Evolutionary conservation across 2,113 vertebrate genomes (phyloP), one percentile per base, ranked within the genome.

Genomic region (Oryzias melastigma): DNA sequence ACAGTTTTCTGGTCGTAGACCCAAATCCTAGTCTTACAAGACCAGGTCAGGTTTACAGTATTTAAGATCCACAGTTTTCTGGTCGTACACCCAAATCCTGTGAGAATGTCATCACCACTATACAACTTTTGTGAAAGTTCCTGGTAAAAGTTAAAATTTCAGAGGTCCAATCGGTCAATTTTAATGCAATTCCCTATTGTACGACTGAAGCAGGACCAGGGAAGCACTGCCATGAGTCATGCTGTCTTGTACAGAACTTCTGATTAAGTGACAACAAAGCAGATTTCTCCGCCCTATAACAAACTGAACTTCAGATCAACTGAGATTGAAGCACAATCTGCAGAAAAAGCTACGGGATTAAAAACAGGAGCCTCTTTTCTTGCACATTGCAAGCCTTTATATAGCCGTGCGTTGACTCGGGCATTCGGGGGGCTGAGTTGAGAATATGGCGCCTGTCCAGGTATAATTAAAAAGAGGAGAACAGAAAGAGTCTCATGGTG

Each of bases 371-470:
- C 62, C 65, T 54, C 52, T 66, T 78, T 85, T 77, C 65, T 78
- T 75, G 65, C 65, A 74, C 75, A 72, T 70, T 73, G 48, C 43
- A 69, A 63, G 73, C 50, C 65, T 84, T 81, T 75, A 82, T 82
- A 82, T 80, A 86, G 81, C 70, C 53, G 65, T n/a, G 49, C 15
- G 72, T 20, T 60, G 55, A 63, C 54, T 53, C 58, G 56, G 57
- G 56, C 62, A 65, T 61, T 24, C 22, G 14, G 73, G 22, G 65
- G 71, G 80, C 52, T 52, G 52, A 61, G 74, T 66, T 55, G 59
- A 81, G 66, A 79, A 76, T 65, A 76, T 85, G 80, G 85, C 71
- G 47, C 51, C 46, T 20, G 66, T 80, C 83, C 80, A 82, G 69
- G 56, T 65, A 56, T 82, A 74, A 82, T 84, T 80, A 75, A 81